Base-by-base conservation (phyloP, 2,797 vertebrate species). In the Adelosebastes latens region DNA sequence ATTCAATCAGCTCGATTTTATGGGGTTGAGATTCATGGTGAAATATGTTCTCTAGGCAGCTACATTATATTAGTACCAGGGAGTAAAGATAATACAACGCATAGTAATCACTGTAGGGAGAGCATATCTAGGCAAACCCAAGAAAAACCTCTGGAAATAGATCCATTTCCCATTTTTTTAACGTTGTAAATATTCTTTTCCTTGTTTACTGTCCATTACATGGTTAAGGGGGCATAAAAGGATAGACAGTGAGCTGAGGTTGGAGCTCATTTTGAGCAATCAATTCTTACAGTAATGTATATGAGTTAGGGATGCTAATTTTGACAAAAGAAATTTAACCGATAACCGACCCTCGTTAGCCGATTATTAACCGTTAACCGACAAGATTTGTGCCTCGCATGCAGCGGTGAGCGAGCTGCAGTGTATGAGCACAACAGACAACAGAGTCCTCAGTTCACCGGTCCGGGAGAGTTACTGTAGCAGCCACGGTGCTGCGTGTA, bases 1-100 rank as follows among this genome's bases (percentile, higher is more conserved):
- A 95, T 95, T 94, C 68, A 92, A 93, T 93, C 92, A 93, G 84
- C 84, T 82, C 14, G 49, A 86, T 92, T 94, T 94, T 95, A 95
- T 92, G 78, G 81, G 86, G 90, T 85, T 75, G 77, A 94, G 93
- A 94, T 95, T 95, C 89, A 94, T 93, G 89, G 82, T 93, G 90
- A 92, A 90, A 90, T 91, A 92, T 93, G 91, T 94, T 91, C 87
- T 86, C 31, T 49, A 66, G 49, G 24, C 67, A 52, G 82, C 74
- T 88, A 81, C 75, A 85, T 88, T 81, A 92, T 90, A 88, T 92
- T 83, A 90, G 72, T 49, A 60, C 34, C 31, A 32, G 46, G 68
- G 76, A 76, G 65, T 82, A 80, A 80, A 86, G 61, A 71, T 79
- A 80, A 77, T 56, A 36, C 1, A 42, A 72, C 42, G 34, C 66